A percentile compares a stretch with the other conserved stretches of the same genome.
phyloP scores from a whole-genome alignment of 2,888 invertebrate genomes.

The Melangyna quadrimaculata region DNA sequence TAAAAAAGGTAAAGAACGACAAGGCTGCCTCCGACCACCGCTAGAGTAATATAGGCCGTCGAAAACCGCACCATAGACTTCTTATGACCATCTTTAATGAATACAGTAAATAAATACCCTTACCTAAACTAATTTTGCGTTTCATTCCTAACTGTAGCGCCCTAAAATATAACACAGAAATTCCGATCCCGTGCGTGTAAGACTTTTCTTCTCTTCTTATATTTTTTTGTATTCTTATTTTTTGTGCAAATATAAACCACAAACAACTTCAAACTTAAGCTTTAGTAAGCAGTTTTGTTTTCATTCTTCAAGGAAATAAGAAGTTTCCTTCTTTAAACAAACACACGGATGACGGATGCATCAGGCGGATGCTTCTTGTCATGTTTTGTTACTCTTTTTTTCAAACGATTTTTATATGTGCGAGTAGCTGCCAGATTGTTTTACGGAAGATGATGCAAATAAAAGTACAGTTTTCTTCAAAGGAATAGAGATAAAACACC shows the following conservation, averaged over 20 bases:
- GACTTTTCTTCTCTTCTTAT: background rate
- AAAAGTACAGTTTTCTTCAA: background rate
- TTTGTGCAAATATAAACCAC: slow-evolving; percentile 37
- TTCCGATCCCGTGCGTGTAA: background rate
- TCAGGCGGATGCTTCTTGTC: slow-evolving; percentile 4
- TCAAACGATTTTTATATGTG: background rate
- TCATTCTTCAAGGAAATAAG: slow-evolving; percentile 22
- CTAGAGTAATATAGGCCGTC: no score
- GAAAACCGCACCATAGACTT: no score
- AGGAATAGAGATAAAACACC: background rate
- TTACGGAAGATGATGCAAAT: background rate
- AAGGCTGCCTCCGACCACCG: no score
- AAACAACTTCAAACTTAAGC: slow-evolving; percentile 6
- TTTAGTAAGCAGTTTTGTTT: background rate
- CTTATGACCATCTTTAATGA: no score
- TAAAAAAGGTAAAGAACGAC: no score
- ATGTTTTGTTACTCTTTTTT: background rate
- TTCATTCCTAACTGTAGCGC: no score
- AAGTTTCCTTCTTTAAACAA: slow-evolving; percentile 41
- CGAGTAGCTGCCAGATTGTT: background rate
- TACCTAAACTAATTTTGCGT: no score
- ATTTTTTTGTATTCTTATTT: background rate
- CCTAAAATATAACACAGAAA: no score
- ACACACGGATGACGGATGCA: no score
- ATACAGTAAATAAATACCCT: no score